Percentiles rank a stretch among this genome's conserved stretches.
Conservation (phyloP, 2,888 invertebrate species). For the Cyclophora punctaria region DNA sequence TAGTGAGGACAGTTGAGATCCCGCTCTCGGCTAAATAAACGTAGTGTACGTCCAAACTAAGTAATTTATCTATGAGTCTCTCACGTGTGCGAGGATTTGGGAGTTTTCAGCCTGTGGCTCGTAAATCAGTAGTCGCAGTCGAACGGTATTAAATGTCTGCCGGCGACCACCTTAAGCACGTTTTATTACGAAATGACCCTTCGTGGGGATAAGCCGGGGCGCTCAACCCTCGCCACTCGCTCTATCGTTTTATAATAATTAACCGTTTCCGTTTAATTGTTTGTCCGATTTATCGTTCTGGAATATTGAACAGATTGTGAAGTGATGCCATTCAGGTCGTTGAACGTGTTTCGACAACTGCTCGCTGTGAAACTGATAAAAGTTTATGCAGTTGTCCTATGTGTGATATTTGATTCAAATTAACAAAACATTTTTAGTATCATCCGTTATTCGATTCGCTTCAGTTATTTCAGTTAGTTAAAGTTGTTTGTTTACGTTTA, state of each 20-base stretch:
- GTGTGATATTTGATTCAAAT: no score
- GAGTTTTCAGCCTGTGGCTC: conserved; percentile 30
- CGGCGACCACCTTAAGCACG: conserved; percentile 27
- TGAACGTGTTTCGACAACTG: not conserved
- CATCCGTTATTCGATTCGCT: not conserved
- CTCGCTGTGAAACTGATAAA: no score
- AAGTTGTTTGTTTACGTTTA: not conserved
- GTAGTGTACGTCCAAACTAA: conserved; percentile 27
- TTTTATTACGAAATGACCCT: conserved; percentile 29
- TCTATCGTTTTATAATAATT: conserved; percentile 15
- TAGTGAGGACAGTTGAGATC: no score
- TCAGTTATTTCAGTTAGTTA: not conserved
- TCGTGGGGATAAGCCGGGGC: conserved; percentile 14
- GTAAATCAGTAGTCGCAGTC: conserved; percentile 33
- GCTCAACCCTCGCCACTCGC: conserved; percentile 9
- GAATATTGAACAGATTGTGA: conserved; percentile 2
- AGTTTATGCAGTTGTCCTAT: no score
- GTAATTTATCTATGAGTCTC: conserved; percentile 33
- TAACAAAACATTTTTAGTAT: no score
- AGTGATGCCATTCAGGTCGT: not conserved
- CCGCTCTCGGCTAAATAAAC: no score
- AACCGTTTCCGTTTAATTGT: conserved; percentile 21
- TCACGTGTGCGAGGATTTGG: conserved; percentile 27
- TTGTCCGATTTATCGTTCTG: conserved; percentile 11
- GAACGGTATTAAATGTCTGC: conserved; percentile 32